A percentile compares a stretch with the other conserved stretches of the same genome.
Conservation (phyloP, 2,797 vertebrate genomes). For the Cacajao melanocephalus region DNA sequence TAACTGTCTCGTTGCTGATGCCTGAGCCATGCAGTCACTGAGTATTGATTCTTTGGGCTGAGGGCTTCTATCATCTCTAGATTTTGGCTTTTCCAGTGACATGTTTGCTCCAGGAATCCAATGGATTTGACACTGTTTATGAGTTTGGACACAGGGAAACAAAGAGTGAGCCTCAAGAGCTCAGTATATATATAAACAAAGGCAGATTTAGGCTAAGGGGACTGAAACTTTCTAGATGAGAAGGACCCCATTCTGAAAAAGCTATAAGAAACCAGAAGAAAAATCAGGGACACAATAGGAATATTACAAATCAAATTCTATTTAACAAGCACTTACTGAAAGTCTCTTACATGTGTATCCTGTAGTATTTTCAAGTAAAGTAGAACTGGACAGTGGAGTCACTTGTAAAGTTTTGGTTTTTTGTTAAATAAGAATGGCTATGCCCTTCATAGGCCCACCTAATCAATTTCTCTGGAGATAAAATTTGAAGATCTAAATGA, state of each 20-base stretch:
- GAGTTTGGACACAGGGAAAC: background rate
- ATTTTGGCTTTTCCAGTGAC: background rate
- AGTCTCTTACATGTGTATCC: background rate
- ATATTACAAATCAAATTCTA: background rate
- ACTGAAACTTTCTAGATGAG: background rate
- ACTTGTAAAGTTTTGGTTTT: background rate
- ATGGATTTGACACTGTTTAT: background rate
- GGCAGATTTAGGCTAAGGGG: background rate
- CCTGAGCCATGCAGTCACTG: background rate
- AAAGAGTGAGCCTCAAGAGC: background rate
- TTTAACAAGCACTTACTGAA: background rate
- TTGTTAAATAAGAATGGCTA: background rate
- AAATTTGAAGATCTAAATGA: background rate
- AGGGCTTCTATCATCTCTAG: background rate
- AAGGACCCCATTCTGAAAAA: background rate
- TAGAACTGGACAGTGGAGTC: background rate
- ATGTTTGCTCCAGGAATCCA: background rate
- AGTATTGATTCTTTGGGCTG: background rate
- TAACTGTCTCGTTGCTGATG: background rate
- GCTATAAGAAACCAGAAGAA: background rate
- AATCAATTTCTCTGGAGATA: background rate
- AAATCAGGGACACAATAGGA: background rate
- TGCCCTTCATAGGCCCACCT: background rate
- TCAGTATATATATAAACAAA: background rate
- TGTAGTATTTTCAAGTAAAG: background rate